Evolutionary conservation across 2,888 invertebrate species (phyloP), one percentile per base, ranked within the genome.

Genomic region (Ellobium chinense): DNA sequence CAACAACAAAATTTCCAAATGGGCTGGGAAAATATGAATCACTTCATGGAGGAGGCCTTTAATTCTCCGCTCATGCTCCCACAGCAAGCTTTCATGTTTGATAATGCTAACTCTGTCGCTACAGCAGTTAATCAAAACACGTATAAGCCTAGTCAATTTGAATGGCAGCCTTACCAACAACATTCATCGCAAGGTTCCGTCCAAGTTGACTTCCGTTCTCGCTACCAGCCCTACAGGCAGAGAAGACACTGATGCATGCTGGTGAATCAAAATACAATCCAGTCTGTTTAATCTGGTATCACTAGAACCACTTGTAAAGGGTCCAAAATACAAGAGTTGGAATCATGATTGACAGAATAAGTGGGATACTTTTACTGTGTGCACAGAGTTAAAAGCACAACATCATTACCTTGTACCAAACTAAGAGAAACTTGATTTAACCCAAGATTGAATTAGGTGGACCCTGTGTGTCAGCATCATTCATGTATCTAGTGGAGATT

Each of bases 101-200:
- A 1, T 1, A 3, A 12, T 0, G 27, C n/a, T 39, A 14, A 14
- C 27, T 3, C 27, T 66, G 9, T 1, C 36, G 21, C 2, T n/a
- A 7, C n/a, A 27, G 27, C 14, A 36, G n/a, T 2, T 21, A n/a
- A n/a, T n/a, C 46, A 46, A 46, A 46, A 46, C 18, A 18, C 46
- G 18, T 12, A 46, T 18, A 12, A 5, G 18, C 46, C 29, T 56
- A 24, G 58, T 14, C n/a, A 34, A 21, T 72, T 72, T 36, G 18
- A 27, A 12, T 72, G 72, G 72, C 72, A 72, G 24, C 72, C 72
- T 36, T 72, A 72, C 18, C 60, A 72, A 24, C 58, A 72, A 34
- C 34, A 18, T n/a, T 36, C 72, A 0, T 37, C 60, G 21, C 9
- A 1, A 5, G 58, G 60, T 14, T 60, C 14, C 14, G 58, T 3